A percentile compares a stretch with the other conserved stretches of the same genome.
phyloP scores from a whole-genome alignment of 2,888 invertebrate species.

The Andrena bucephala region DNA sequence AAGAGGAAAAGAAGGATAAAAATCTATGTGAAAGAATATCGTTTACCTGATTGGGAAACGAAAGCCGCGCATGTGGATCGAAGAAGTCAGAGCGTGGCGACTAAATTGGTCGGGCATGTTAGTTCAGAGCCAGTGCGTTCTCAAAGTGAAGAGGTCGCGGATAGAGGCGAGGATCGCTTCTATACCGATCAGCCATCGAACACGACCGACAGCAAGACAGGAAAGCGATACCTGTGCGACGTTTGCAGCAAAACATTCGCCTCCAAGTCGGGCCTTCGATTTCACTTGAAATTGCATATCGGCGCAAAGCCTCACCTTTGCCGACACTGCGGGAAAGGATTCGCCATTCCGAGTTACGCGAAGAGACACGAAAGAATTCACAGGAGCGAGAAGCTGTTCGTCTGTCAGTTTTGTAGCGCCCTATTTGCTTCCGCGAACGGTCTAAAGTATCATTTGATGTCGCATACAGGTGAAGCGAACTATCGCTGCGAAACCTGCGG shows the following conservation, averaged over 20 bases:
- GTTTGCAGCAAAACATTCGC: slow-evolving; percentile 74
- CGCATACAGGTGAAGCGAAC: slow-evolving; percentile 71
- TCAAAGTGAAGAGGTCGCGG: not conserved
- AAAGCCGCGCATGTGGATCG: not conserved
- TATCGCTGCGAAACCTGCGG: slow-evolving; percentile 71
- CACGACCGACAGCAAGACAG: slow-evolving; percentile 11
- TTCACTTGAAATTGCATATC: slow-evolving; percentile 71
- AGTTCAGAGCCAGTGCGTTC: too few species aligned
- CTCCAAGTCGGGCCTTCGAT: slow-evolving; percentile 70
- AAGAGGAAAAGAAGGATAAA: not conserved
- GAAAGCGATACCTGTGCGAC: slow-evolving; percentile 69
- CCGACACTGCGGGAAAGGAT: slow-evolving; percentile 70
- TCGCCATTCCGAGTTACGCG: slow-evolving; percentile 71
- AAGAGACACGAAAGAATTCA: slow-evolving; percentile 74
- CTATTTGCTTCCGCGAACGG: slow-evolving; percentile 73
- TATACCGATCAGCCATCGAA: slow-evolving; percentile 17
- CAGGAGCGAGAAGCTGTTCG: slow-evolving; percentile 62
- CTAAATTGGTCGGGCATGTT: too few species aligned
- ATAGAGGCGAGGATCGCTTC: not conserved
- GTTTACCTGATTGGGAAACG: not conserved
- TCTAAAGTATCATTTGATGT: slow-evolving; percentile 69
- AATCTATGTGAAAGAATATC: too few species aligned
- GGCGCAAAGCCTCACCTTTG: slow-evolving; percentile 70
- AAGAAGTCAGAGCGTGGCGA: not conserved
- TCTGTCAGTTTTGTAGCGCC: slow-evolving; percentile 73